A percentile compares a stretch with the other conserved stretches of the same genome.
Evolutionary conservation across 2,888 invertebrate genomes (phyloP).

Genomic region (Spodoptera picta): DNA sequence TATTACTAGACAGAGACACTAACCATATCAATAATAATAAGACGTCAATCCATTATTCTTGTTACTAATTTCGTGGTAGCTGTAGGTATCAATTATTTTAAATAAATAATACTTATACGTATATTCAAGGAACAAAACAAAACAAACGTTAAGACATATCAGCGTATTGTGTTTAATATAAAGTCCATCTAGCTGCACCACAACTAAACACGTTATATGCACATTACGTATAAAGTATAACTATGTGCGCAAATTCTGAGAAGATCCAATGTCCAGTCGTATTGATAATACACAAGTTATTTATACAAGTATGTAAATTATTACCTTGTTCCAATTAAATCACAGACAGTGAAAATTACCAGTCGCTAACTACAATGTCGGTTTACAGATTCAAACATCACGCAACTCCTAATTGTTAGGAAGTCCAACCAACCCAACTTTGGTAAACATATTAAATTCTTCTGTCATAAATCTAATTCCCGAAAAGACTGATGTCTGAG

Average conservation of each 20-base stretch:
- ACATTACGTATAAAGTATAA: constrained; percentile 35
- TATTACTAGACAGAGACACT: too few relatives aligned
- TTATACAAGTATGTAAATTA: constrained; percentile 71
- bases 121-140: constrained; percentile 1
- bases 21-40: too few relatives aligned
- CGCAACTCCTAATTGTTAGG: too few relatives aligned
- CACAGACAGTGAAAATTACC: constrained; percentile 54
- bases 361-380: too few relatives aligned
- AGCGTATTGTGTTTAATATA: constrained; percentile 35
- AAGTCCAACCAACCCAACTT: too few relatives aligned
- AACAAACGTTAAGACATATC: constrained; percentile 8
- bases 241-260: constrained; percentile 58
- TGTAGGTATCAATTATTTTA: not conserved
- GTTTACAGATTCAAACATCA: too few relatives aligned
- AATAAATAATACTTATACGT: too few relatives aligned
- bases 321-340: constrained; percentile 76
- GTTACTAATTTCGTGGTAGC: too few relatives aligned
- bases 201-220: constrained; percentile 37
- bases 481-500: too few relatives aligned
- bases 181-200: constrained; percentile 22
- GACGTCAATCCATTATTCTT: too few relatives aligned
- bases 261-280: constrained; percentile 63
- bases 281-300: constrained; percentile 63
- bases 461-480: too few relatives aligned
- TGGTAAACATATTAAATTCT: too few relatives aligned